Percentiles rank a stretch among this genome's conserved stretches.
phyloP scores from a whole-genome alignment of 2,888 invertebrate genomes.

The Petrolisthes cinctipes region DNA sequence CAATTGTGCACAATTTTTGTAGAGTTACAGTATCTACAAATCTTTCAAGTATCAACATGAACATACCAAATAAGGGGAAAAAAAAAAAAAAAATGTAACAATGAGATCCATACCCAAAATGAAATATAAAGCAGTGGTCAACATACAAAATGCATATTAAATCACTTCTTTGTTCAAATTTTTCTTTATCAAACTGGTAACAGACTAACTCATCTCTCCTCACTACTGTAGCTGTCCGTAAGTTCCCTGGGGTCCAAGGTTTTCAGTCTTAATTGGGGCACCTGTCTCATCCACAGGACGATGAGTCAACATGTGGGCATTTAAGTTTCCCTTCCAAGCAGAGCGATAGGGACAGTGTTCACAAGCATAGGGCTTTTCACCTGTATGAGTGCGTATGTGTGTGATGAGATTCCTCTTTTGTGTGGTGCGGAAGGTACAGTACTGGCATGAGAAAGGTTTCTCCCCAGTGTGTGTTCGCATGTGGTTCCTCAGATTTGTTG shows the following conservation, averaged over 20 bases:
- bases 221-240: slow-evolving; percentile 2
- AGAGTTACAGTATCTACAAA: no score
- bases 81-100: no score
- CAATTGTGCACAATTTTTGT: no score
- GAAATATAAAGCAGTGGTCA: no score
- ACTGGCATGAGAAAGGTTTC: slow-evolving; percentile 51
- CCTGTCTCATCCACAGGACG: slow-evolving; percentile 35
- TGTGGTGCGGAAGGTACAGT: slow-evolving; percentile 48
- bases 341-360: slow-evolving; percentile 46
- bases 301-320: slow-evolving; percentile 52
- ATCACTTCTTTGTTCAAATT: no score
- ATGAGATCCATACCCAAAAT: no score
- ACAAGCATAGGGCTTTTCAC: slow-evolving; percentile 55
- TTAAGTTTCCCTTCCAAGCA: slow-evolving; percentile 55
- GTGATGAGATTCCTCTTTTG: slow-evolving; percentile 54
- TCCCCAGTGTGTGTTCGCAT: slow-evolving; percentile 59
- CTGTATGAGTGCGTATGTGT: slow-evolving; percentile 58
- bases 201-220: no score
- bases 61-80: no score
- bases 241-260: slow-evolving; percentile 28
- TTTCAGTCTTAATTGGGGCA: slow-evolving; percentile 20
- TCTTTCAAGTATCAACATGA: no score
- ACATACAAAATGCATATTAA: no score
- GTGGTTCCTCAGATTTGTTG: slow-evolving; percentile 54
- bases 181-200: no score